These are phyloP conservation scores for Drosophila subquinaria DNA, from an alignment of 2,888 invertebrate species.

Conservation along the genomic window DNA sequence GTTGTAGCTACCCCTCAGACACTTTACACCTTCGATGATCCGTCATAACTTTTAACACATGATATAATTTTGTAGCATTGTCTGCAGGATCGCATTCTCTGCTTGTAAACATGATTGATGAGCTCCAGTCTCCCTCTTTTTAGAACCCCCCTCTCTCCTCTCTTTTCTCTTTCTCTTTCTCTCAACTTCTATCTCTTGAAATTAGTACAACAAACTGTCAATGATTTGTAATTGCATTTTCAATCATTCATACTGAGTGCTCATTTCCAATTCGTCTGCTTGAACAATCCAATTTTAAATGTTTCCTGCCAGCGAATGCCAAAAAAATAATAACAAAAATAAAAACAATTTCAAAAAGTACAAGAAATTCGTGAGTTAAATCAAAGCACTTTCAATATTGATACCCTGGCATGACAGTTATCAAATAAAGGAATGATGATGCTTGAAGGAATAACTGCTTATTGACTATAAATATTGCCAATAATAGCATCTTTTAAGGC, in stretches of 20 bases:
- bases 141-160: constrained; percentile 3
- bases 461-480: too few species aligned
- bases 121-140: constrained; percentile 12
- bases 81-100: constrained; percentile 59
- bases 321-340: constrained; percentile 25
- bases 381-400: constrained; percentile 61
- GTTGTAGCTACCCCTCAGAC: constrained; percentile 59
- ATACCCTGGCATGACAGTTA: constrained; percentile 20
- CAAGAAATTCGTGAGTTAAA: constrained; percentile 70
- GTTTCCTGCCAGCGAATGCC: constrained; percentile 39
- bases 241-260: constrained; percentile 61
- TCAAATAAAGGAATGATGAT: neutral
- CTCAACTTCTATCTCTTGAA: constrained; percentile 51
- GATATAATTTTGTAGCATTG: constrained; percentile 79
- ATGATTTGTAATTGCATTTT: constrained; percentile 74
- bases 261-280: constrained; percentile 21
- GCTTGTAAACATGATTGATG: constrained; percentile 66
- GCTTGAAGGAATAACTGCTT: neutral
- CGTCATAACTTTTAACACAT: constrained; percentile 83
- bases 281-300: constrained; percentile 31
- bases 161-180: constrained; percentile 9
- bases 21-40: constrained; percentile 82
- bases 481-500: too few species aligned
- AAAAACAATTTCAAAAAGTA: constrained; percentile 47
- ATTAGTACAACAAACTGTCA: constrained; percentile 78